Conservation (phyloP, 2,888 invertebrate genomes). For the Helleia helle region DNA sequence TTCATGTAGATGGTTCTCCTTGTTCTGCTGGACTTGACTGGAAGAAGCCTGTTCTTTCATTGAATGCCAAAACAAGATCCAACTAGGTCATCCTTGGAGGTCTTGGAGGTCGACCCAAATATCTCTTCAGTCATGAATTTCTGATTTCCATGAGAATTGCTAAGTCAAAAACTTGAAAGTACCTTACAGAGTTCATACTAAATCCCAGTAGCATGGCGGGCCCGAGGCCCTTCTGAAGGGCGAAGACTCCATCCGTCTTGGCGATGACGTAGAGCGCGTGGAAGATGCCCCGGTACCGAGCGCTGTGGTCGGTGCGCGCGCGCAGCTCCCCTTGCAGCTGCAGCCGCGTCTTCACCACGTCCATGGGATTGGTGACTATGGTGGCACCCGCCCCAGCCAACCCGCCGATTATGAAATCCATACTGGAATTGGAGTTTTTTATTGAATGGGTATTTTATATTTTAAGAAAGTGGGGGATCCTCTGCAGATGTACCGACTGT, state of each 20-base stretch:
- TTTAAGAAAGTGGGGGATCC: too few species aligned
- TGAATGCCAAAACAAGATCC: too few species aligned
- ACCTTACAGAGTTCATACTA: conserved; percentile 73
- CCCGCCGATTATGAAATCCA: conserved; percentile 83
- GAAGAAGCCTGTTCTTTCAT: too few species aligned
- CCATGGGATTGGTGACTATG: conserved; percentile 89
- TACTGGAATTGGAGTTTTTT: too few species aligned
- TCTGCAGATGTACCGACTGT: too few species aligned
- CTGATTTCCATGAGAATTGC: too few species aligned
- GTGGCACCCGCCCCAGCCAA: conserved; percentile 83
- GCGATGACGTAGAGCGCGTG: conserved; percentile 84
- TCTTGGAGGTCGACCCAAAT: too few species aligned
- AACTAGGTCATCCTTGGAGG: too few species aligned
- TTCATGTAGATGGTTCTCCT: too few species aligned
- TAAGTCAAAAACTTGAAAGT: conserved; percentile 1
- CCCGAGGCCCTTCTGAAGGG: conserved; percentile 84
- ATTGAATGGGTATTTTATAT: too few species aligned
- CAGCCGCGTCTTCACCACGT: conserved; percentile 90
- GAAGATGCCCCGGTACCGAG: conserved; percentile 79
- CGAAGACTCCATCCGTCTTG: conserved; percentile 81
- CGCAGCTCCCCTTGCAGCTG: conserved; percentile 87
- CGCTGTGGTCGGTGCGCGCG: conserved; percentile 65
- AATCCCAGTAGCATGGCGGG: conserved; percentile 88
- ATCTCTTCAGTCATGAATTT: too few species aligned
- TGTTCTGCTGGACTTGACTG: too few species aligned